Conservation (phyloP, 92 coral and sea anemone genomes). For the Diadumene lineata region DNA sequence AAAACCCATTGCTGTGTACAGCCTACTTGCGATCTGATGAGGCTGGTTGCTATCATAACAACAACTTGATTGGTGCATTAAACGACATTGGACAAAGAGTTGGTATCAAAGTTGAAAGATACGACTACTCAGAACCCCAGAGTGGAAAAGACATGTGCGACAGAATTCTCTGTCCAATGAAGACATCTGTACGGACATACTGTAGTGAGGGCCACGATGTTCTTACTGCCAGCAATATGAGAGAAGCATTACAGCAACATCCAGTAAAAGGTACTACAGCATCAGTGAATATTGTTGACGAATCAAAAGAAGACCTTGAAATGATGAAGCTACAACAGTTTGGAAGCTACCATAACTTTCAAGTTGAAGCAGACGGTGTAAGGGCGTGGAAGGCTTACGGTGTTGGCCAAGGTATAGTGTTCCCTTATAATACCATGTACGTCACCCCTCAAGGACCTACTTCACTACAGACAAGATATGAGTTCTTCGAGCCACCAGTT, state of each 20-base stretch:
- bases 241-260: conserved; percentile 43
- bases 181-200: conserved; percentile 28
- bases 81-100: conserved; percentile 37
- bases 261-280: conserved; percentile 61
- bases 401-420: no score
- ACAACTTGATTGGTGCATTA: conserved; percentile 34
- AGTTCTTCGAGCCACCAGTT: no score
- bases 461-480: no score
- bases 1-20: conserved; percentile 32
- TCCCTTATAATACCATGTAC: no score
- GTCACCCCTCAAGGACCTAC: no score
- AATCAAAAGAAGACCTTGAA: conserved; percentile 16
- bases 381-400: no score
- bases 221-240: conserved; percentile 41
- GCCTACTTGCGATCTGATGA: conserved; percentile 51
- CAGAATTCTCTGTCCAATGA: conserved; percentile 60
- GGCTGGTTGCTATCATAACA: conserved; percentile 68
- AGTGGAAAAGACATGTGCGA: conserved; percentile 60
- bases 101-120: conserved; percentile 28
- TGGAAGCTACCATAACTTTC: conserved; percentile 49
- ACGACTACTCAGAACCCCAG: conserved; percentile 64
- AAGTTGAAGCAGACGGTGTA: conserved; percentile 33
- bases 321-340: conserved; percentile 45
- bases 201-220: conserved; percentile 60
- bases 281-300: conserved; percentile 48